These are phyloP conservation scores for Scaptomyza reducta DNA, from an alignment of 2,888 invertebrate species.

Conservation along the genomic window DNA sequence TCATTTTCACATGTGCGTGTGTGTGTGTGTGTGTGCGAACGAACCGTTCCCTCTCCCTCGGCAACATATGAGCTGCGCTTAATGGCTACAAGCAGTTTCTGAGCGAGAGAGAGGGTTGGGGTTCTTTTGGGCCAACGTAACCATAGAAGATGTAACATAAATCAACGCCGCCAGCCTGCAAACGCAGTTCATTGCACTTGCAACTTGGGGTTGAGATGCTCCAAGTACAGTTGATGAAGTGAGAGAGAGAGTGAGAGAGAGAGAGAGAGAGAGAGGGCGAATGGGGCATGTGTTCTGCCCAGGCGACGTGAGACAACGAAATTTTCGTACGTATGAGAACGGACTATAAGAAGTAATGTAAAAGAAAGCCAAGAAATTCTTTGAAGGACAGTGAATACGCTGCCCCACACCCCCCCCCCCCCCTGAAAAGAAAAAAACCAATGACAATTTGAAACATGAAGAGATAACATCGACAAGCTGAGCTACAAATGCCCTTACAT, in stretches of 20 bases:
- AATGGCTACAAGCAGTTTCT: constrained; percentile 56
- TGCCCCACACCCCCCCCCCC: background rate
- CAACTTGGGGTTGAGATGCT: constrained; percentile 45
- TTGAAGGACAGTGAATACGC: constrained; percentile 68
- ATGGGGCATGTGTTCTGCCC: constrained; percentile 31
- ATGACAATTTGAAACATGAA: constrained; percentile 69
- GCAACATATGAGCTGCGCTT: constrained; percentile 75
- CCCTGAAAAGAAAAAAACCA: constrained; percentile 36
- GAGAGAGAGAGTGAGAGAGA: background rate
- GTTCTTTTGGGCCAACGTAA: constrained; percentile 60
- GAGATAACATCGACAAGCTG: background rate
- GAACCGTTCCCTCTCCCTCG: background rate
- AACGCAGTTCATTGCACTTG: constrained; percentile 76
- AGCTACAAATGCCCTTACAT: background rate
- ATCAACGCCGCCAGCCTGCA: constrained; percentile 79
- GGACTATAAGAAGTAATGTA: constrained; percentile 5
- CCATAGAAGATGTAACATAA: constrained; percentile 79
- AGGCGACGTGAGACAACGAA: constrained; percentile 76
- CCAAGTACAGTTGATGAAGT: constrained; percentile 15
- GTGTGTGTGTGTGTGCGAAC: constrained; percentile 1
- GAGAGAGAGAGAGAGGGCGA: background rate
- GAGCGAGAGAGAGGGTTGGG: constrained; percentile 3
- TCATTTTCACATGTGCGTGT: constrained; percentile 71
- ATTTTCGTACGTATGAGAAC: constrained; percentile 35
- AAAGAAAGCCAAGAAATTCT: constrained; percentile 77